A percentile compares a stretch with the other conserved stretches of the same genome.
Evolutionary conservation across 2,113 vertebrate genomes (phyloP).

Genomic region (Nannospalax galili): DNA sequence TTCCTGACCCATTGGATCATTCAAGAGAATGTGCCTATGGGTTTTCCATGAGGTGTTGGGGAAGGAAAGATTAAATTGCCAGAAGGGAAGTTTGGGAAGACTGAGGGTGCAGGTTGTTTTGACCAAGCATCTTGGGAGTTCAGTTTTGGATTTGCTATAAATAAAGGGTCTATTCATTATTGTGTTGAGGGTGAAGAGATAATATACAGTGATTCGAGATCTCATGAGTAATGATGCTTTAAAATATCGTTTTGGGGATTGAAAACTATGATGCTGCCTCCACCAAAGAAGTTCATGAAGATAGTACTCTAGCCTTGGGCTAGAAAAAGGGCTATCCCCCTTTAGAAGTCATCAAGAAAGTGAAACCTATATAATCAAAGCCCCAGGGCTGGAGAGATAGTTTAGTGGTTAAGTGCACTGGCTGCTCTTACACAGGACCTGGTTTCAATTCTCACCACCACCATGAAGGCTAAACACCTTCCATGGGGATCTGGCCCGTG

Average conservation of each 20-base stretch:
- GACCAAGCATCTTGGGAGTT: neutral
- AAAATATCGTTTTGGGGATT: neutral
- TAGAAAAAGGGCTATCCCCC: neutral
- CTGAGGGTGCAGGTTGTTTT: neutral
- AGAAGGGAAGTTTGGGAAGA: neutral
- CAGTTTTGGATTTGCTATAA: neutral
- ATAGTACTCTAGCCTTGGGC: neutral
- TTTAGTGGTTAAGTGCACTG: too few relatives aligned
- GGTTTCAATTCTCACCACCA: too few relatives aligned
- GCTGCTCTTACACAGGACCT: too few relatives aligned
- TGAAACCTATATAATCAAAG: slow-evolving; percentile 3
- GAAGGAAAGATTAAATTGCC: neutral
- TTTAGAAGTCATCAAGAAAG: neutral
- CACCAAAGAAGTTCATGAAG: neutral
- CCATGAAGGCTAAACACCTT: too few relatives aligned
- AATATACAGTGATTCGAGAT: neutral
- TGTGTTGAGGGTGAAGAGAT: neutral
- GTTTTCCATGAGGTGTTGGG: slow-evolving; percentile 21
- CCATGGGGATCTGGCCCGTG: too few relatives aligned
- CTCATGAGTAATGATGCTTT: neutral
- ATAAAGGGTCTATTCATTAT: neutral
- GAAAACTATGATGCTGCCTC: neutral
- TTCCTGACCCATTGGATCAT: slow-evolving; percentile 18
- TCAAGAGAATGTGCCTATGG: slow-evolving; percentile 20
- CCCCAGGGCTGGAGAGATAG: neutral